Evolutionary conservation across 2,888 invertebrate genomes (phyloP).

Genomic region (Volucella inanis): DNA sequence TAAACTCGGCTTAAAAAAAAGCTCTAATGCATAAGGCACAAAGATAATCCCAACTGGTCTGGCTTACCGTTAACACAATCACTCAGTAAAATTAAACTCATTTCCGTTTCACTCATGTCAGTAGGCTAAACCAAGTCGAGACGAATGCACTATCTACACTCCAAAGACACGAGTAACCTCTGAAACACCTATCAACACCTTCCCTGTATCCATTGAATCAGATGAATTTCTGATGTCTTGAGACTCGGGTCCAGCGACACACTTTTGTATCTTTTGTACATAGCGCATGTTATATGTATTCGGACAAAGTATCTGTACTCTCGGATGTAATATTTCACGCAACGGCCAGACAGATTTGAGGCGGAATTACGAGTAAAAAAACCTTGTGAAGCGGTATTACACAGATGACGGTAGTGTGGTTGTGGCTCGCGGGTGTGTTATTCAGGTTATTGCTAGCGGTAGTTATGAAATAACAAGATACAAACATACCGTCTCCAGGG

Average conservation of each 20-base stretch:
- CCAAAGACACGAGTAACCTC: neutral
- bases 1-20: too few relatives aligned
- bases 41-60: neutral
- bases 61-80: neutral
- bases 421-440: constrained; percentile 57
- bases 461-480: constrained; percentile 66
- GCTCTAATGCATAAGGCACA: too few relatives aligned
- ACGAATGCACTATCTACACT: neutral
- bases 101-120: constrained; percentile 6
- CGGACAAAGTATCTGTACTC: neutral
- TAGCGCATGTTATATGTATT: neutral
- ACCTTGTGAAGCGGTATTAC: neutral
- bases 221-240: constrained; percentile 32
- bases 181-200: constrained; percentile 10
- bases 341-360: constrained; percentile 37
- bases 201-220: constrained; percentile 5
- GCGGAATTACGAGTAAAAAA: constrained; percentile 17
- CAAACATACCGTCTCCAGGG: constrained; percentile 25
- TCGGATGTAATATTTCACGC: constrained; percentile 30
- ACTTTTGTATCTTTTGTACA: neutral
- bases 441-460: constrained; percentile 56
- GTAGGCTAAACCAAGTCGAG: neutral
- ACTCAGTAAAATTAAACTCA: neutral
- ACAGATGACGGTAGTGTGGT: constrained; percentile 23
- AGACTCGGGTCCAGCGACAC: constrained; percentile 25